Conservation (phyloP, 2,888 invertebrate genomes). For the Cheilosia pagana region DNA sequence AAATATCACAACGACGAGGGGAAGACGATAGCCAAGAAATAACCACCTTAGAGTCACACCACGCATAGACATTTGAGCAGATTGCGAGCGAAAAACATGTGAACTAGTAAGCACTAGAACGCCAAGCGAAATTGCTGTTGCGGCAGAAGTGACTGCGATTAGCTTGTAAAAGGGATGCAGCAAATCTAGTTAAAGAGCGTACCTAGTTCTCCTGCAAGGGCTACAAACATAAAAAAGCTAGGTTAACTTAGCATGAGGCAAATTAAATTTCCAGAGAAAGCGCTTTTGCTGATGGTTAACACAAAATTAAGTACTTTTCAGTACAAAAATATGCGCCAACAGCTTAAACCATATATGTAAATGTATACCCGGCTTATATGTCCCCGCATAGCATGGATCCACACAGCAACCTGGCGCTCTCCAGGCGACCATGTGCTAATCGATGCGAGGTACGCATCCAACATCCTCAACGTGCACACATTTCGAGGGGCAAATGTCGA, state of each 20-base stretch:
- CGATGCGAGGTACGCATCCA: no score
- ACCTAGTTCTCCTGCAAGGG: slow-evolving; percentile 14
- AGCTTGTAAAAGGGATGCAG: slow-evolving; percentile 10
- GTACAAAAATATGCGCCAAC: slow-evolving; percentile 32
- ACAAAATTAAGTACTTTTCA: slow-evolving; percentile 20
- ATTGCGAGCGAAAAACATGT: background rate
- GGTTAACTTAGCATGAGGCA: slow-evolving; percentile 1
- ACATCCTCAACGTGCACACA: no score
- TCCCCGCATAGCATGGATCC: no score
- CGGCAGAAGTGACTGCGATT: slow-evolving; percentile 13
- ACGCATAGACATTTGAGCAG: slow-evolving; percentile 5
- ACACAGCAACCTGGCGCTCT: no score
- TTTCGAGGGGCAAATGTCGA: no score
- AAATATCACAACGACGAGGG: background rate
- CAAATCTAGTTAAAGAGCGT: no score
- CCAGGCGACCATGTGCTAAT: no score
- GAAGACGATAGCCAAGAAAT: slow-evolving; percentile 76
- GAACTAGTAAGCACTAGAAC: slow-evolving; percentile 4
- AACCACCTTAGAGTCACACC: slow-evolving; percentile 78
- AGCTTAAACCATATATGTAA: no score
- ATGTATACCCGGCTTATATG: no score
- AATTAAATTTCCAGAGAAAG: slow-evolving; percentile 17
- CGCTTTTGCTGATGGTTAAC: slow-evolving; percentile 21
- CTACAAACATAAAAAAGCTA: slow-evolving; percentile 5
- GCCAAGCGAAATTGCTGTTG: slow-evolving; percentile 32